phyloP scores from a whole-genome alignment of 2,113 vertebrate species.

The Mus pahari region DNA sequence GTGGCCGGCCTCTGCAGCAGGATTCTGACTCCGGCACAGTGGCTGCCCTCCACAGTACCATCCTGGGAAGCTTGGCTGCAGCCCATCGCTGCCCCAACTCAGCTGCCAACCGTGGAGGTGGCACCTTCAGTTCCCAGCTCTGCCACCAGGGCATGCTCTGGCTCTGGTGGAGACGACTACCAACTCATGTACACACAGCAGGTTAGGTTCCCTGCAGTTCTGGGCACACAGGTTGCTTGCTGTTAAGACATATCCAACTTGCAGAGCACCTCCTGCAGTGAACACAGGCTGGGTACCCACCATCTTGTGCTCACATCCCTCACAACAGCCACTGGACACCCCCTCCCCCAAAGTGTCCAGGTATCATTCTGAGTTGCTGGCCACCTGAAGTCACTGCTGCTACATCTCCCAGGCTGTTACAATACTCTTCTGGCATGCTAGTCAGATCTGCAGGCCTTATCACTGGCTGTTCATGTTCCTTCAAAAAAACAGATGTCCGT shows the following conservation, averaged over 20 bases:
- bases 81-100: background rate
- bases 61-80: background rate
- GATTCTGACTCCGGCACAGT: background rate
- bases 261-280: background rate
- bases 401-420: background rate
- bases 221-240: background rate
- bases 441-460: background rate
- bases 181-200: background rate
- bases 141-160: background rate
- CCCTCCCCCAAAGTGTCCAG: background rate
- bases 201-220: background rate
- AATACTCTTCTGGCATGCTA: fast-evolving
- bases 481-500: background rate
- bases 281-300: background rate
- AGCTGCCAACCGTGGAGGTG: background rate
- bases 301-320: background rate
- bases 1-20: background rate
- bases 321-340: too few relatives aligned
- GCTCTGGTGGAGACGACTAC: background rate
- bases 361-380: fast-evolving
- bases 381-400: fast-evolving
- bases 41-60: background rate
- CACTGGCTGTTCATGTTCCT: fast-evolving
- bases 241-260: background rate
- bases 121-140: background rate